These are phyloP conservation scores for Suricata suricatta DNA, from an alignment of 2,113 vertebrate genomes.

Conservation along the genomic window DNA sequence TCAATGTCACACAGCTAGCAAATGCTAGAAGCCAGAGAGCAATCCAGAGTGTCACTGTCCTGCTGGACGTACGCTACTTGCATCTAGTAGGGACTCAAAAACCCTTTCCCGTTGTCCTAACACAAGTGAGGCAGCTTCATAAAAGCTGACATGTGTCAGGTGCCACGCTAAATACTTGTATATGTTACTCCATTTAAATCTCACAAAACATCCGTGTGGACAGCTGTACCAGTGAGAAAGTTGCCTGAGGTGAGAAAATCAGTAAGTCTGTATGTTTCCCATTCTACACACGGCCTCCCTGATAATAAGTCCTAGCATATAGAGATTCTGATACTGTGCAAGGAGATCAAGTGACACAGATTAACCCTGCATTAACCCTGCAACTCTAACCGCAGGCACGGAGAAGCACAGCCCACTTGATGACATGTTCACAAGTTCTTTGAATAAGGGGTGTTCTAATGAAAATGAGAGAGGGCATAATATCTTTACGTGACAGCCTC, in stretches of 20 bases:
- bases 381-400: neutral
- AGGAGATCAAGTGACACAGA: neutral
- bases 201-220: neutral
- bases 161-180: neutral
- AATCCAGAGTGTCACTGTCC: neutral
- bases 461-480: neutral
- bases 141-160: neutral
- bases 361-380: neutral
- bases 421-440: neutral
- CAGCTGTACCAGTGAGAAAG: neutral
- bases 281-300: neutral
- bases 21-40: neutral
- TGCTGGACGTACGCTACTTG: fast-evolving
- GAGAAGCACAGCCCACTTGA: neutral
- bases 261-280: neutral
- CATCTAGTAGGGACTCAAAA: neutral
- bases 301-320: neutral
- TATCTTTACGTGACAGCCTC: neutral
- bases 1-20: neutral
- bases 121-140: neutral
- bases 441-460: neutral
- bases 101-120: neutral
- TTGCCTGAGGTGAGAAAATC: neutral
- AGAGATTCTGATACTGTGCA: neutral
- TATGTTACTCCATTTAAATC: neutral